These are phyloP conservation scores for Balanococcus diminutus DNA, from an alignment of 2,888 invertebrate genomes.

Conservation along the genomic window DNA sequence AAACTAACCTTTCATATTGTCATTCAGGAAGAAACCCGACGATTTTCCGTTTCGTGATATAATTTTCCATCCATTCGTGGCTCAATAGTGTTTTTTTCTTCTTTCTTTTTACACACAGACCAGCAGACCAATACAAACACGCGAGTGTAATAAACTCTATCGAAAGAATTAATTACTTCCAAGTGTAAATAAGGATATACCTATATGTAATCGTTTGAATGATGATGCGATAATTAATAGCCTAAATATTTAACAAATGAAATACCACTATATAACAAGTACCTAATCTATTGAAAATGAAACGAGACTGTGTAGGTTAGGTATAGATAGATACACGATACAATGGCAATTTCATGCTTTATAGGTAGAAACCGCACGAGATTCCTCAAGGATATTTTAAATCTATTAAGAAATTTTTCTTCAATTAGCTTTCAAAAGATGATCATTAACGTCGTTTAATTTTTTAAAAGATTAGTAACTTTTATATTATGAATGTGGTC, in stretches of 20 bases:
- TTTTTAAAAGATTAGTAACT: constrained; percentile 17
- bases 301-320: neutral
- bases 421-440: constrained; percentile 36
- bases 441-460: constrained; percentile 33
- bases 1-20: neutral
- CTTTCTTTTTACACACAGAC: no score
- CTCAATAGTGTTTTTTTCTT: no score
- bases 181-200: neutral
- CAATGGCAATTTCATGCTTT: neutral
- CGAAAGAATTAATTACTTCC: neutral
- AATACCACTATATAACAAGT: neutral
- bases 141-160: neutral
- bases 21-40: neutral
- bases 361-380: neutral
- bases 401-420: constrained; percentile 30
- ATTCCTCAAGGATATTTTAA: constrained; percentile 7
- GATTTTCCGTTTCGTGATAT: neutral
- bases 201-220: neutral
- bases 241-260: constrained; percentile 13
- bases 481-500: neutral
- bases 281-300: neutral
- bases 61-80: neutral
- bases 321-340: neutral
- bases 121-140: neutral
- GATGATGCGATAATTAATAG: constrained; percentile 16